These are phyloP conservation scores for Physocephala rufipes DNA, from an alignment of 2,888 invertebrate species.

Conservation along the genomic window DNA sequence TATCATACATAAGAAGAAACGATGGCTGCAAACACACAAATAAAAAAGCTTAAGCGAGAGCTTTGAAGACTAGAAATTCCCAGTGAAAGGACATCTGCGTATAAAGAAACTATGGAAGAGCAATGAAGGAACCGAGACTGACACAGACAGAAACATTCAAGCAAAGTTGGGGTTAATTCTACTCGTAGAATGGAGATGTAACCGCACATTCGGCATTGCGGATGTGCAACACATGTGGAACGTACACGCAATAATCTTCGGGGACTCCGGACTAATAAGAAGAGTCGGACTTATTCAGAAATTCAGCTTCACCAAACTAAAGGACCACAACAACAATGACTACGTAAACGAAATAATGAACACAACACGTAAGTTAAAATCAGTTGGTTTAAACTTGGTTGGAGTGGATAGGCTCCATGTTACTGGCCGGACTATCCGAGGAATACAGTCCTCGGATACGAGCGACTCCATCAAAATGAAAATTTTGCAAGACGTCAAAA, in stretches of 20 bases:
- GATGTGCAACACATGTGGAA: neutral
- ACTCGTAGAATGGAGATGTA: conserved; percentile 26
- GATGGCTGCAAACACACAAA: conserved; percentile 7
- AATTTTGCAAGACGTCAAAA: conserved; percentile 20
- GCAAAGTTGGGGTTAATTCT: conserved; percentile 26
- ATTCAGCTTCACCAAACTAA: neutral
- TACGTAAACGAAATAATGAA: conserved; percentile 5
- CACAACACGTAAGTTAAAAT: neutral
- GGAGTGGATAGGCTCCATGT: conserved; percentile 28
- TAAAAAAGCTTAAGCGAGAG: conserved; percentile 31
- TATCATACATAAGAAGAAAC: no score
- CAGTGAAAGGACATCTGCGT: conserved; percentile 32
- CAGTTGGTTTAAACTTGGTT: neutral
- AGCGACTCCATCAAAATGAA: conserved; percentile 35
- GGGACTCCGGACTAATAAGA: neutral
- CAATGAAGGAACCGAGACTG: conserved; percentile 26
- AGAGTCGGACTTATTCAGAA: neutral
- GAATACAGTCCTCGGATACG: conserved; percentile 33
- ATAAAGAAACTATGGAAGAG: conserved; percentile 34
- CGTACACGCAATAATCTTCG: neutral
- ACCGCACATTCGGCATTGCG: conserved; percentile 18
- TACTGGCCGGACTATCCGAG: conserved; percentile 31
- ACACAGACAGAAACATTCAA: conserved; percentile 24
- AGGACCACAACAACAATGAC: neutral
- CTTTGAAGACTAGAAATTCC: conserved; percentile 35